These are phyloP conservation scores for Schlechtendalia chinensis DNA, from an alignment of 1,140 invertebrate genomes.

Conservation along the genomic window DNA sequence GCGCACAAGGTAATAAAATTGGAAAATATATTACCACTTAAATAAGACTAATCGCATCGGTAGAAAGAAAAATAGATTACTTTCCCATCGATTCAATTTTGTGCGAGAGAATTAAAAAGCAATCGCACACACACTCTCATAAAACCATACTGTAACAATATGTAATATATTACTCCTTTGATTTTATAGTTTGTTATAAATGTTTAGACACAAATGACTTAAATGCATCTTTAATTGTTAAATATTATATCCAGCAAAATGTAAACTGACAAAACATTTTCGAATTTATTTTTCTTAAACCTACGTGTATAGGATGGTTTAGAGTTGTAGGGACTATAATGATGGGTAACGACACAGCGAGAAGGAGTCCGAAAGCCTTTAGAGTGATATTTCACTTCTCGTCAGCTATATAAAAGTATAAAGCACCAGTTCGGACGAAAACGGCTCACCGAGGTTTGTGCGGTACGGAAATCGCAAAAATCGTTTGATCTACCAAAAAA, in stretches of 20 bases:
- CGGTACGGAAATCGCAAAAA: no score
- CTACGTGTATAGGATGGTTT: no score
- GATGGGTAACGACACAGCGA: no score
- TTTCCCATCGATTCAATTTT: not conserved
- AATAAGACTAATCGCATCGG: constrained; percentile 10
- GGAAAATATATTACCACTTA: constrained; percentile 26
- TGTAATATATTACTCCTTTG: not conserved
- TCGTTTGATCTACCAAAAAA: no score
- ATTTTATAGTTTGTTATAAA: not conserved
- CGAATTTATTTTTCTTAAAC: not conserved
- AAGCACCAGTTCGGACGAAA: no score
- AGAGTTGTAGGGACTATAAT: no score
- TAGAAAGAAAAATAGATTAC: not conserved
- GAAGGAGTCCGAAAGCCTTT: no score
- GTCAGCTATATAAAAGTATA: no score
- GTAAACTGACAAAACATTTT: not conserved
- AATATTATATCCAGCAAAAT: not conserved
- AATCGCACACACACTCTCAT: not conserved
- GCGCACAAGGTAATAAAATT: constrained; percentile 11
- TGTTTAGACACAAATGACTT: not conserved
- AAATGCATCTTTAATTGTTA: not conserved
- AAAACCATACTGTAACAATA: not conserved
- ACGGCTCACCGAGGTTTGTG: no score
- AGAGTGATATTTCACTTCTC: no score
- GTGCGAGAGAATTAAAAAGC: not conserved